A percentile compares a stretch with the other conserved stretches of the same genome.
Conservation (phyloP, 2,888 invertebrate species). For the Microctonus brassicae region DNA sequence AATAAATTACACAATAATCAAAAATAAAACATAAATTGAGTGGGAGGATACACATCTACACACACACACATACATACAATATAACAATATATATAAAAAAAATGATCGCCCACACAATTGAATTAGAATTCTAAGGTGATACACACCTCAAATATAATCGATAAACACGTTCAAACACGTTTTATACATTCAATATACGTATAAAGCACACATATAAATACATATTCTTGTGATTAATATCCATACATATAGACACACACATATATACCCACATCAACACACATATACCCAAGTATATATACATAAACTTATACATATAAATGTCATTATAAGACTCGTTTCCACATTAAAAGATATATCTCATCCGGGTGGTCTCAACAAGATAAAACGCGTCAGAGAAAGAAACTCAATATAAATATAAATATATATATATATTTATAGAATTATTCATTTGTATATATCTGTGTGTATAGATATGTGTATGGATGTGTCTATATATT, state of each 20-base stretch:
- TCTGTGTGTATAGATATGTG: conserved; percentile 14
- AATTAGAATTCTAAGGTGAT: not conserved
- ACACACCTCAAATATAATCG: not conserved
- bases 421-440: conserved; percentile 23
- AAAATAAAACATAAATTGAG: not conserved
- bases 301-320: not conserved
- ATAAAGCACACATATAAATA: too few species aligned
- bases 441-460: conserved; percentile 9
- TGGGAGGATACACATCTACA: not conserved
- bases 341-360: conserved; percentile 18
- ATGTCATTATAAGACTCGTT: conserved; percentile 31
- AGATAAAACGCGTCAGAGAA: not conserved
- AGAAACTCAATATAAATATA: not conserved
- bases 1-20: not conserved
- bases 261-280: too few species aligned
- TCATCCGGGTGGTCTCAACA: conserved; percentile 35
- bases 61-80: not conserved
- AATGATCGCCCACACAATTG: conserved; percentile 9
- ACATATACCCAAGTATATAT: too few species aligned
- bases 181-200: not conserved
- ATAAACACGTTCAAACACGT: not conserved
- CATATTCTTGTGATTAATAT: too few species aligned
- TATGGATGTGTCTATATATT: conserved; percentile 28
- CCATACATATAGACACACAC: not conserved
- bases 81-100: not conserved